Base-by-base conservation (phyloP, 2,113 vertebrate genomes). In the Alexandromys fortis region DNA sequence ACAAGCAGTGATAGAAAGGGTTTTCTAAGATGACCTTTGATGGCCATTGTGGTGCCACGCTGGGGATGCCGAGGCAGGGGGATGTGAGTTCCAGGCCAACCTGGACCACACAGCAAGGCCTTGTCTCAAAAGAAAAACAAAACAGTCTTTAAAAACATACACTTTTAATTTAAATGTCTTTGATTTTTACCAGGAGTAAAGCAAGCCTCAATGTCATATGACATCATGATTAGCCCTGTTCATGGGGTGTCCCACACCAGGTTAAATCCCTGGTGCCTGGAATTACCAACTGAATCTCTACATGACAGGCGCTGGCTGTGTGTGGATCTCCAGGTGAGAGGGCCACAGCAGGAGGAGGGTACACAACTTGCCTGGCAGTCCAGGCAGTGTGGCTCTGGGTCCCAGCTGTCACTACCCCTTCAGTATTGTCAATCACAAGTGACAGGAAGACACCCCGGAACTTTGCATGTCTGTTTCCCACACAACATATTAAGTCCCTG, bases 291-390 rank as follows among this genome's bases (percentile, higher is more conserved):
- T 38, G 33, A 63, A 42, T 7, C 87, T 12, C n/a, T 33, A 19
- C 1, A 35, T 24, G 17, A n/a, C 1, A 22, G 55, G 45, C 16
- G 0, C 21, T 33, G 0, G 16, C 19, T 4, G 0, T 19, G 16
- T 42, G 58, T 67, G 16, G 1, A 11, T 22, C 42, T 33, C 65
- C 16, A 42, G 35, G 7, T 35, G 65, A 79, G 89, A 19, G 77
- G 42, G 22, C 86, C 5, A 77, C 81, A 72, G 93, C 79, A 55
- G 3, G 8, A 21, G 52, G 68, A 14, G 49, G 7, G 52, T 14
- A 11, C 21, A 28, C 7, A 79, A 45, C 13, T 3, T 30, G 22
- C 35, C 70, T 5, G 5, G 26, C 1, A 75, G 35, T 38, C 26
- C 47, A 0, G 0, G 22, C 55, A 13, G 17, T 49, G 30, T 35